Percentiles rank a stretch among this genome's conserved stretches.
Evolutionary conservation across 1,140 invertebrate genomes (phyloP).

Genomic region (Coenobita brevimanus): DNA sequence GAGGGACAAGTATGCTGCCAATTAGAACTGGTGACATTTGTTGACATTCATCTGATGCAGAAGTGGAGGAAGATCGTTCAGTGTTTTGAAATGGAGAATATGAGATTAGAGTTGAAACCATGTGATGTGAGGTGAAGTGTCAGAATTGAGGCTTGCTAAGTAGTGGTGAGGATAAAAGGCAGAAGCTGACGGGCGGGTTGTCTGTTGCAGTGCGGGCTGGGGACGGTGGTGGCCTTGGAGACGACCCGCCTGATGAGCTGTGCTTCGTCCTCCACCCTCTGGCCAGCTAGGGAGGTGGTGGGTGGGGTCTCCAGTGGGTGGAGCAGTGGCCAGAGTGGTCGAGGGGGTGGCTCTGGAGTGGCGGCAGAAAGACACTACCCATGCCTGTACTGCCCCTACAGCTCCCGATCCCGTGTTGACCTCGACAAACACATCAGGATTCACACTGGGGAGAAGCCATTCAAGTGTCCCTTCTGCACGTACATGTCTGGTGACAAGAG

Average conservation of each 20-base stretch:
- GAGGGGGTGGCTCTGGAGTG: not conserved
- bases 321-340: constrained; percentile 4
- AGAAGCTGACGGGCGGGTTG: constrained; percentile 55
- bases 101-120: too few species aligned
- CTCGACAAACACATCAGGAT: constrained; percentile 95
- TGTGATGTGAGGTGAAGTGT: too few species aligned
- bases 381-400: constrained; percentile 70
- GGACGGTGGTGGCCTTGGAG: constrained; percentile 13
- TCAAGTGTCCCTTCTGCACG: constrained; percentile 94
- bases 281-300: constrained; percentile 10
- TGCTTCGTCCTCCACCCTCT: constrained; percentile 7
- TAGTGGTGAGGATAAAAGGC: constrained; percentile 4
- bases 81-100: too few species aligned
- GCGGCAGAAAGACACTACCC: constrained; percentile 48
- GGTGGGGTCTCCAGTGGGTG: constrained; percentile 19
- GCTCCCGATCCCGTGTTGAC: constrained; percentile 79
- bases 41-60: too few species aligned
- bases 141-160: too few species aligned
- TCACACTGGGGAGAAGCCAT: constrained; percentile 97
- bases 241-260: constrained; percentile 70
- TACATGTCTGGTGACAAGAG: constrained; percentile 96
- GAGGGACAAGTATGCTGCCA: too few species aligned
- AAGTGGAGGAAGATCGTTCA: too few species aligned
- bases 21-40: too few species aligned
- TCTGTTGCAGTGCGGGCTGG: constrained; percentile 56